Conservation (phyloP, 2,797 vertebrate species). For the Sarcoramphus papa region DNA sequence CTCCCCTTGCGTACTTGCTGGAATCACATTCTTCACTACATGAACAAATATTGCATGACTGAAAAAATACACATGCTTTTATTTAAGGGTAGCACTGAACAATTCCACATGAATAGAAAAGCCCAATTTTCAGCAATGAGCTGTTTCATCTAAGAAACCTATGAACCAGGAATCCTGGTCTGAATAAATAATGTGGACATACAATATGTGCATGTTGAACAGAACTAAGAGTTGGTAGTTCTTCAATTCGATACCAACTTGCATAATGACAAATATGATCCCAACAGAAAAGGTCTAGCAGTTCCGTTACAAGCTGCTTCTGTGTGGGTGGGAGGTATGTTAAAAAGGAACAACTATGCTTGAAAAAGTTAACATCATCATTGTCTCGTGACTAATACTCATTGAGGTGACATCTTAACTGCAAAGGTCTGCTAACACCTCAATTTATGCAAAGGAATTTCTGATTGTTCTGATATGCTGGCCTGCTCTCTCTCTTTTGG, state of each 20-base stretch:
- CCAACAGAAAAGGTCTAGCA: neutral
- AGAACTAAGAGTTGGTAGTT: neutral
- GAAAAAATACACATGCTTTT: neutral
- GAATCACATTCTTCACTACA: neutral
- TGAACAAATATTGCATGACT: neutral
- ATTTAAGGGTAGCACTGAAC: neutral
- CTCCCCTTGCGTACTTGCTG: neutral
- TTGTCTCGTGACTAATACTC: neutral
- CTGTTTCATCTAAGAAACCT: constrained; percentile 9
- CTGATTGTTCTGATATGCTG: neutral
- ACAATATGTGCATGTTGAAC: neutral
- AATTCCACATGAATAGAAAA: neutral
- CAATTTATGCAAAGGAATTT: neutral
- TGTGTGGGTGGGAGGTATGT: neutral
- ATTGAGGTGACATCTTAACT: neutral
- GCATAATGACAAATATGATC: neutral
- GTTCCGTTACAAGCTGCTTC: neutral
- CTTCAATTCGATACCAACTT: neutral
- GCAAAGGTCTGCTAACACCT: neutral
- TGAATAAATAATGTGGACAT: neutral
- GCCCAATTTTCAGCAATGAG: neutral
- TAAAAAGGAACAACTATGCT: neutral
- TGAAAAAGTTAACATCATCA: constrained; percentile 40
- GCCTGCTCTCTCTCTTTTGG: neutral
- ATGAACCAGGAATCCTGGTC: neutral